Conservation (phyloP, 2,797 vertebrate species). For the Coregonus ussuriensis region DNA sequence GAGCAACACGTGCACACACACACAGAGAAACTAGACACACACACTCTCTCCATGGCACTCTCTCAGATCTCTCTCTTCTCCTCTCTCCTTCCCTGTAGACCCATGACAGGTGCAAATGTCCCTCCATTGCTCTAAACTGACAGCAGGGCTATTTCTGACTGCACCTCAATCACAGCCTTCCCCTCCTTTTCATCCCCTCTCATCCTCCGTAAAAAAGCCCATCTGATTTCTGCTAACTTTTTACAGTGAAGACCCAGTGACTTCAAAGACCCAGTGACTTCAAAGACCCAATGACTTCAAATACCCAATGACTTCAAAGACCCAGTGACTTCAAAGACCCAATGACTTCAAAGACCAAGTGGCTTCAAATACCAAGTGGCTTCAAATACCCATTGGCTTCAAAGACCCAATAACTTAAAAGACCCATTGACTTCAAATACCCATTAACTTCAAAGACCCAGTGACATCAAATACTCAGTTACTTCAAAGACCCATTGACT, state of each 20-base stretch:
- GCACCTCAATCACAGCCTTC: constrained; percentile 23
- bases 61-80: constrained; percentile 12
- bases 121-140: constrained; percentile 17
- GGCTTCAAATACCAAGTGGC: constrained; percentile 30
- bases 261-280: not conserved
- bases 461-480: not conserved
- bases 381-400: constrained; percentile 30
- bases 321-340: not conserved
- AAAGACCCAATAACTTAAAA: not conserved
- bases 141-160: constrained; percentile 33
- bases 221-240: constrained; percentile 29
- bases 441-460: not conserved
- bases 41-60: not conserved
- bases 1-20: not conserved
- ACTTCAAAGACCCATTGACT: not conserved
- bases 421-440: not conserved
- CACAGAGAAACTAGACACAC: not conserved
- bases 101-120: constrained; percentile 31
- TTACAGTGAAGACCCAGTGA: not conserved
- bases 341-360: constrained; percentile 26
- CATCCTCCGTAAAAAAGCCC: constrained; percentile 20
- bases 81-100: constrained; percentile 13
- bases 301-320: not conserved
- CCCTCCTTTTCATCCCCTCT: constrained; percentile 3
- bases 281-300: not conserved